Percentiles rank a stretch among this genome's conserved stretches.
Conservation (phyloP, 2,113 vertebrate species). For the Neodon shergylaensis region DNA sequence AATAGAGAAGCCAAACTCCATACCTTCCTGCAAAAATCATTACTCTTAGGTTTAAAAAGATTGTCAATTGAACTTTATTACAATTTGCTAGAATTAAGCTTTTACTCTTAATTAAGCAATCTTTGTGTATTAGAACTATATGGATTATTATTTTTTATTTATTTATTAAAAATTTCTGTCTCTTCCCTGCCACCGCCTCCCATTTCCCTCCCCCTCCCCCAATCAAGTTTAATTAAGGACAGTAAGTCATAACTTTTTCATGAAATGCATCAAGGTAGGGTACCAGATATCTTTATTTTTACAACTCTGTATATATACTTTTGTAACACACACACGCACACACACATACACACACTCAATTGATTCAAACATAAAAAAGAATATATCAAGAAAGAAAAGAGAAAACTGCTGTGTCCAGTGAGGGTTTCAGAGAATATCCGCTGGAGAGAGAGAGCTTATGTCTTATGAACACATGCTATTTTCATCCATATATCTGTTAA, state of each 20-base stretch:
- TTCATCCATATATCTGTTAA: neutral
- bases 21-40: neutral
- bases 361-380: neutral
- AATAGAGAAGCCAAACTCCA: neutral
- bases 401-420: neutral
- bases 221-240: neutral
- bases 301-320: neutral
- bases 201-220: no score
- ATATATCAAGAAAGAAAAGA: neutral
- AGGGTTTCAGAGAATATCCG: neutral
- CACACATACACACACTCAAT: neutral
- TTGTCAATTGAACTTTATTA: neutral
- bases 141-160: no score
- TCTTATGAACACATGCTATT: neutral
- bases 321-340: no score
- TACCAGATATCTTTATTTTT: neutral
- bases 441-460: no score
- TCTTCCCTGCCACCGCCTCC: no score
- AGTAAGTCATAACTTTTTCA: neutral
- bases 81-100: neutral
- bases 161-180: no score
- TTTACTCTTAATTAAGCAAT: neutral
- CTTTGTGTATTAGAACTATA: neutral
- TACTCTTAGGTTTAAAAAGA: neutral
- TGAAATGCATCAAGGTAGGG: neutral